A percentile compares a stretch with the other conserved stretches of the same genome.
Evolutionary conservation across 2,888 invertebrate species (phyloP).

Genomic region (Carcina quercana): DNA sequence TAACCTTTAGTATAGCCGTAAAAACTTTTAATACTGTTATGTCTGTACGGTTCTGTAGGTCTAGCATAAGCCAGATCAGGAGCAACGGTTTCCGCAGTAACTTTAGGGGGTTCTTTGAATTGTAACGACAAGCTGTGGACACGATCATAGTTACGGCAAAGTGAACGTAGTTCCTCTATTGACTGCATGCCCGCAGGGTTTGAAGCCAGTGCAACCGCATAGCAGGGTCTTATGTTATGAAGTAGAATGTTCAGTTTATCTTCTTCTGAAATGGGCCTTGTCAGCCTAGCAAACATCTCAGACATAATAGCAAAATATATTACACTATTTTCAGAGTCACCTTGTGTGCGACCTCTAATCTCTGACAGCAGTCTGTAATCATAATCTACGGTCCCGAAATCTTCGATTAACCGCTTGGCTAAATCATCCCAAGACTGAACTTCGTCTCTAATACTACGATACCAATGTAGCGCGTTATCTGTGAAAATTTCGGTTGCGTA

Average conservation of each 20-base stretch:
- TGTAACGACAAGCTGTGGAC: constrained; percentile 7
- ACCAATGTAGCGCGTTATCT: constrained; percentile 8
- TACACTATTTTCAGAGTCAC: constrained; percentile 4
- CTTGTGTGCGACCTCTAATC: constrained; percentile 5
- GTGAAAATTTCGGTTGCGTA: constrained; percentile 5
- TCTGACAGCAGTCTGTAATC: constrained; percentile 11
- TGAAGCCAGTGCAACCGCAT: neutral
- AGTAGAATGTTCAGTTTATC: constrained; percentile 13
- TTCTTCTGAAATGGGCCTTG: constrained; percentile 7
- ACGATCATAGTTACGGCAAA: constrained; percentile 17
- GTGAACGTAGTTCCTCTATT: neutral
- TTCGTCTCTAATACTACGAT: neutral
- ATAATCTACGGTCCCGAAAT: constrained; percentile 10
- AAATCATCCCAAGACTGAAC: constrained; percentile 1
- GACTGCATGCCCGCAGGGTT: neutral
- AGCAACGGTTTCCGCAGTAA: constrained; percentile 6
- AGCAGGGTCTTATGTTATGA: constrained; percentile 13
- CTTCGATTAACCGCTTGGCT: neutral
- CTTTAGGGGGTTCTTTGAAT: constrained; percentile 16
- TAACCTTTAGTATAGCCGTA: neutral
- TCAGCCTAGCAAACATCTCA: constrained; percentile 14
- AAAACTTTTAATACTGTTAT: constrained; percentile 3
- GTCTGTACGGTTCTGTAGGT: constrained; percentile 1
- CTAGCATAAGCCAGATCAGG: constrained; percentile 14
- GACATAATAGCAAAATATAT: constrained; percentile 11